Conservation (phyloP, 2,113 vertebrate genomes). For the Centrocercus urophasianus region DNA sequence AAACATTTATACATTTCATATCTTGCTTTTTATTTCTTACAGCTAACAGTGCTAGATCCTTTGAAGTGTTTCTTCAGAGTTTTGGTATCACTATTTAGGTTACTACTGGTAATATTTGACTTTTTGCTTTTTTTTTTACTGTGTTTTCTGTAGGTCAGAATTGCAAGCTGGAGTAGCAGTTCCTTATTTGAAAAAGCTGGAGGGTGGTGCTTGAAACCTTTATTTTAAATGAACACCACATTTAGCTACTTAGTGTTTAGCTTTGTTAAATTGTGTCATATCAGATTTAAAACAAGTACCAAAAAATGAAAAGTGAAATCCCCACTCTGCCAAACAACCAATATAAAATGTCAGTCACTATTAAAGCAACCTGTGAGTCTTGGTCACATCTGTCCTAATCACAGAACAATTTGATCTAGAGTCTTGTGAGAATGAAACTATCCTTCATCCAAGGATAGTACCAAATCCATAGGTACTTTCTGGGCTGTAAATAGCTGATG, state of each 20-base stretch:
- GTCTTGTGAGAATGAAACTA: constrained; percentile 9
- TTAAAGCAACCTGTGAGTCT: constrained; percentile 38
- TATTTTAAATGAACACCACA: constrained; percentile 18
- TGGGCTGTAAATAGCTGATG: constrained; percentile 11
- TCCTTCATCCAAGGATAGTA: neutral
- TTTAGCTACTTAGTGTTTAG: constrained; percentile 4
- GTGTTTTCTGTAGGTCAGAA: neutral
- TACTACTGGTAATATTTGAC: neutral
- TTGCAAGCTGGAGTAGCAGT: neutral
- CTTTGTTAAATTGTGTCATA: constrained; percentile 60
- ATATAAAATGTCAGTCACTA: constrained; percentile 37
- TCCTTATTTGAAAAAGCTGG: neutral
- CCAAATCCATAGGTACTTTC: constrained; percentile 18
- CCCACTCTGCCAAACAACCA: constrained; percentile 39
- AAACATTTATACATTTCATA: neutral
- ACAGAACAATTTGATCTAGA: constrained; percentile 23
- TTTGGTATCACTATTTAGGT: neutral
- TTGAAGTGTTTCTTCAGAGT: neutral
- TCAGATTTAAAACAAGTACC: constrained; percentile 60
- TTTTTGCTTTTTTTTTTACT: neutral
- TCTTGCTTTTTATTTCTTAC: neutral
- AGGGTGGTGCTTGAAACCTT: neutral
- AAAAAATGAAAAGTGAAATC: constrained; percentile 64
- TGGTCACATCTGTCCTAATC: constrained; percentile 44
- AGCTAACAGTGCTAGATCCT: neutral